Base-by-base conservation (phyloP, 2,113 vertebrate genomes). In the Eolophus roseicapilla region DNA sequence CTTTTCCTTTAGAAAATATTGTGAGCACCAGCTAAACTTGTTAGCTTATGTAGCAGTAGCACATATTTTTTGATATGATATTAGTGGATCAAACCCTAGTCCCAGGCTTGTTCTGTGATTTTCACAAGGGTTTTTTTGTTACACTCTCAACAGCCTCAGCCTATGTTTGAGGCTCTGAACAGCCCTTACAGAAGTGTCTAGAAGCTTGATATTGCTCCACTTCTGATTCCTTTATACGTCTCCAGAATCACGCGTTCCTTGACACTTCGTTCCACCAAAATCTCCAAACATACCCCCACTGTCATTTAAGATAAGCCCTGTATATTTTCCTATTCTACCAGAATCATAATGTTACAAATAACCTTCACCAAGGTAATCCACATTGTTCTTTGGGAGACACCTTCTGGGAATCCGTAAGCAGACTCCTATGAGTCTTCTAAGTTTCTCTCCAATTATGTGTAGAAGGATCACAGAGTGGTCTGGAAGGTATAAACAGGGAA, bases 201-300 rank as follows among this genome's bases (percentile, higher is more conserved):
- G 31, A 71, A 81, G 7, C 24, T 62, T 35, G 24, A 31, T 29
- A 41, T 59, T 71, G 17, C 31, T 86, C 17, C 13, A 28, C 11
- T 63, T 68, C 24, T 77, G 11, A 52, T 65, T 8, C 16, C 23
- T 62, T 35, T 50, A 27, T 39, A 53, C 5, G 74, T 49, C 57
- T 70, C n/a, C 6, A 19, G 18, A 57, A 65, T 4, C 14, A 35
- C 3, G 3, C 0, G 4, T 1, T 0, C 27, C 50, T 6, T 43
- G 29, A 47, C 25, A 28, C n/a, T 71, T 64, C 1, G 0, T 27
- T 79, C 67, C 39, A 55, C 20, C 24, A n/a, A 43, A 23, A 78
- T 18, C 35, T 60, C 52, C 21, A 60, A 27, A 35, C 43, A 67
- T 17, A 17, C 11, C 11, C 21, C 21, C 15, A 24, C 10, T 79